These are phyloP conservation scores for Ammodytes marinus DNA, from an alignment of 2,113 vertebrate genomes.

Conservation along the genomic window DNA sequence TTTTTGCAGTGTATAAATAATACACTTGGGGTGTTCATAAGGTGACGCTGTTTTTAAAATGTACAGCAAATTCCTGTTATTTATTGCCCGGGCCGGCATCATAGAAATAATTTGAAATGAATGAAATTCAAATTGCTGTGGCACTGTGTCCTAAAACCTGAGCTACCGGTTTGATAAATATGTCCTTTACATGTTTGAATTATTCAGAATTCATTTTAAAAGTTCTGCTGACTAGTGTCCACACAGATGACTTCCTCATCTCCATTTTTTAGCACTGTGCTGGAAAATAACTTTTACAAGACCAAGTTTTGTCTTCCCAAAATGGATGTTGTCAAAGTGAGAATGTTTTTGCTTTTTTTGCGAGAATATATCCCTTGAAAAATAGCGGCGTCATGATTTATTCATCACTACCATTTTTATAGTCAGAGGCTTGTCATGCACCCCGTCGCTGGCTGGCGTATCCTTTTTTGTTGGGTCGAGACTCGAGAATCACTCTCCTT, in stretches of 20 bases:
- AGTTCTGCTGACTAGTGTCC: background rate
- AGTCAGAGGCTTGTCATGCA: slow-evolving; percentile 44
- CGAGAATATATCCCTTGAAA: slow-evolving; percentile 49
- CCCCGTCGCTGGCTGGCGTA: slow-evolving; percentile 13
- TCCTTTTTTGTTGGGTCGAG: slow-evolving; percentile 17
- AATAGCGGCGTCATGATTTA: slow-evolving; percentile 60
- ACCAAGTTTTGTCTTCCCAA: slow-evolving; percentile 11
- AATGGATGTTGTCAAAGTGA: slow-evolving; percentile 29
- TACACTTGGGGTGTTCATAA: background rate
- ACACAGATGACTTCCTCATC: slow-evolving; percentile 10
- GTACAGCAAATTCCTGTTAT: background rate
- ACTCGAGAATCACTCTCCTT: slow-evolving; percentile 31
- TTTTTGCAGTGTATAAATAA: background rate
- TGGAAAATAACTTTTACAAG: slow-evolving; percentile 3
- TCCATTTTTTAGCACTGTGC: slow-evolving; percentile 18
- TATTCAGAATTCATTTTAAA: slow-evolving; percentile 5
- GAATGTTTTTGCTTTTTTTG: slow-evolving; percentile 29
- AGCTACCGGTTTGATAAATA: slow-evolving; percentile 6
- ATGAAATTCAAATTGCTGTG: background rate
- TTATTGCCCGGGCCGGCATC: too few species aligned
- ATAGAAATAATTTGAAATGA: background rate
- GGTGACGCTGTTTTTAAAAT: background rate
- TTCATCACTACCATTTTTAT: slow-evolving; percentile 64
- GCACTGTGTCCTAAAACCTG: background rate
- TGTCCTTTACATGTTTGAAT: background rate